These are phyloP conservation scores for Fulmarus glacialis DNA, from an alignment of 2,113 vertebrate species.

Conservation along the genomic window DNA sequence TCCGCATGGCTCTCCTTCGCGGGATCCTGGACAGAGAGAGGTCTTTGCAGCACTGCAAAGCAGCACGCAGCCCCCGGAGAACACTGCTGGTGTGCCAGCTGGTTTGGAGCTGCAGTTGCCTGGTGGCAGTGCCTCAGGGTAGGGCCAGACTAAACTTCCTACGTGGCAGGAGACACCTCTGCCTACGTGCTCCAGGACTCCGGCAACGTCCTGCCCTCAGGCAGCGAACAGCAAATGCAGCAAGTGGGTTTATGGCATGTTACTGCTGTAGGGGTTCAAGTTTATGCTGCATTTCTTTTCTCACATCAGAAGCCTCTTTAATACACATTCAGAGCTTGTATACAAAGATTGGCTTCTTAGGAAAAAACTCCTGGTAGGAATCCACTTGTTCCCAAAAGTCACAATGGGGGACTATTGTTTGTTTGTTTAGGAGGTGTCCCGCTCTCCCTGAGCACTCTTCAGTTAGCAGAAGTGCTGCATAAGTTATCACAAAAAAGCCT, in stretches of 20 bases:
- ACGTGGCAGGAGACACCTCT: neutral
- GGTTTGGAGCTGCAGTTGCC: neutral
- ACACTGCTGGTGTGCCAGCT: neutral
- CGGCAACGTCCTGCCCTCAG: neutral
- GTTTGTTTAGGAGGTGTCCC: neutral
- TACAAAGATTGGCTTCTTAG: neutral
- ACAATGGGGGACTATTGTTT: fast-evolving
- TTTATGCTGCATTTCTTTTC: neutral
- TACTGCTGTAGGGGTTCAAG: neutral
- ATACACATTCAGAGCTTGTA: neutral
- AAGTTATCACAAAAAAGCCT: neutral
- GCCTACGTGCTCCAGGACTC: neutral
- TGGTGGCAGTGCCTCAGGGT: neutral
- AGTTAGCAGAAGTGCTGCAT: neutral
- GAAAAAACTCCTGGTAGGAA: neutral
- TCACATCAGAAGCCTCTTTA: neutral
- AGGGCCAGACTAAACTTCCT: neutral
- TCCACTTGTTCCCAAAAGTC: neutral
- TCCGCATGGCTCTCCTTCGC: neutral
- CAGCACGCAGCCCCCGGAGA: neutral
- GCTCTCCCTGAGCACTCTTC: neutral
- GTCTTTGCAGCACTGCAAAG: neutral
- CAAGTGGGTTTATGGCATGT: neutral
- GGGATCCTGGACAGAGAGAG: neutral
- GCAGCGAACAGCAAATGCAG: neutral